Evolutionary conservation across 2,113 vertebrate genomes (phyloP), one percentile per base, ranked within the genome.

Genomic region (Myxocyprinus asiaticus): DNA sequence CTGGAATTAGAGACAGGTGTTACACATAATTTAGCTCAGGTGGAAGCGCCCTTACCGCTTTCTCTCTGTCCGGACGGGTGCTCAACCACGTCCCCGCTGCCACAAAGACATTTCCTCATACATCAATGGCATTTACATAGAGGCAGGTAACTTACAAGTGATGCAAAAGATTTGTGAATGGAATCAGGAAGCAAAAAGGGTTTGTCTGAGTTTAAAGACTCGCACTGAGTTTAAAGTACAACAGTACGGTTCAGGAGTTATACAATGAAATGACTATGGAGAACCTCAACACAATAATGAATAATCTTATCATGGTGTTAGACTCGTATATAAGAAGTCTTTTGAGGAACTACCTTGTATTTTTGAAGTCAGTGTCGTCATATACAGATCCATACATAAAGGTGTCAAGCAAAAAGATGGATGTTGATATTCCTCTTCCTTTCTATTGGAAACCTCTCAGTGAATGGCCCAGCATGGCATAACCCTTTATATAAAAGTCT

Each of bases 401-500:
- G 71, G 71, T 94, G 80, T 87, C 68, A 67, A 91, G 88, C n/a
- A 92, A 91, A 86, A 94, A 95, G 86, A 84, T 95, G 69, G 94
- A 89, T 71, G 73, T 98, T 82, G 93, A 95, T 63, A 85, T 96
- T 55, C 94, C 93, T 79, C 88, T 93, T 80, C 93, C 92, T 17
- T 93, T 95, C 81, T 82, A 92, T 74, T 93, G 91, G 90, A 90
- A 88, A 63, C 88, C 93, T 66, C 86, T 94, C 82, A 89, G 85
- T 76, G 89, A 93, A 78, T 88, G 90, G 83, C 89, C 93, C 17
- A 88, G 76, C n/a, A 85, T 85, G 53, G 86, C 81, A 42, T 84
- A 66, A 74, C 22, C 22, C 22, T 33, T 33, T 33, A n/a, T 33
- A 33, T 33, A 33, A 33, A 33, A 33, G 22, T 33, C 22, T 33